These are phyloP conservation scores for Aphelenchoides bicaudatus DNA, from an alignment of 2,888 invertebrate species.

Conservation along the genomic window DNA sequence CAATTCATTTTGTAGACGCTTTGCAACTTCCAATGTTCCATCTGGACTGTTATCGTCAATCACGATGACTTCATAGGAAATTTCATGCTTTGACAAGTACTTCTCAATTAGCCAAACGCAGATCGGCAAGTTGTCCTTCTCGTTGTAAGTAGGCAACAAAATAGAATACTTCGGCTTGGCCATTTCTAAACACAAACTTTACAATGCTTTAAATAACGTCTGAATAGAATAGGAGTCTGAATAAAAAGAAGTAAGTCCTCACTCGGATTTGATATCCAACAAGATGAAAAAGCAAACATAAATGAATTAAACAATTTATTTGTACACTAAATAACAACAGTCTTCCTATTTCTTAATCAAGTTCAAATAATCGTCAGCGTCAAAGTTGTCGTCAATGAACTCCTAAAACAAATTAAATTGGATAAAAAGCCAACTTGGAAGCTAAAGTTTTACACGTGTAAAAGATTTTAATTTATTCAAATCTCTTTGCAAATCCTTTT, in stretches of 20 bases:
- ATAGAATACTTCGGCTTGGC: conserved; percentile 37
- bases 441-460: too few relatives aligned
- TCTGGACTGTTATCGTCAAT: conserved; percentile 99
- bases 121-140: conserved; percentile 91
- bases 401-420: conserved; percentile 35
- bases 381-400: conserved; percentile 54
- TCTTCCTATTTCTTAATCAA: conserved; percentile 23
- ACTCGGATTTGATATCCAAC: too few relatives aligned
- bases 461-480: too few relatives aligned
- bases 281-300: conserved; percentile 21
- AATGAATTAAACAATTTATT: conserved; percentile 3
- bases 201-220: neutral
- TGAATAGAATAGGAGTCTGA: neutral
- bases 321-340: conserved; percentile 5
- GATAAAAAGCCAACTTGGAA: conserved; percentile 8
- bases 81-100: conserved; percentile 36
- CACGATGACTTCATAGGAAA: conserved; percentile 71
- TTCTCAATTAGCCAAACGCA: conserved; percentile 90
- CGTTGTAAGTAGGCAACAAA: conserved; percentile 72
- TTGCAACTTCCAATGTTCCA: conserved; percentile 87
- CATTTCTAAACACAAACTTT: too few relatives aligned
- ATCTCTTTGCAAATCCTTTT: too few relatives aligned
- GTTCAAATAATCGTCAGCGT: conserved; percentile 44
- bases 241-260: too few relatives aligned
- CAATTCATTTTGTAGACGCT: conserved; percentile 80